These are phyloP conservation scores for Triplophysa yarkandensis DNA, from an alignment of 2,797 vertebrate genomes.

Conservation along the genomic window DNA sequence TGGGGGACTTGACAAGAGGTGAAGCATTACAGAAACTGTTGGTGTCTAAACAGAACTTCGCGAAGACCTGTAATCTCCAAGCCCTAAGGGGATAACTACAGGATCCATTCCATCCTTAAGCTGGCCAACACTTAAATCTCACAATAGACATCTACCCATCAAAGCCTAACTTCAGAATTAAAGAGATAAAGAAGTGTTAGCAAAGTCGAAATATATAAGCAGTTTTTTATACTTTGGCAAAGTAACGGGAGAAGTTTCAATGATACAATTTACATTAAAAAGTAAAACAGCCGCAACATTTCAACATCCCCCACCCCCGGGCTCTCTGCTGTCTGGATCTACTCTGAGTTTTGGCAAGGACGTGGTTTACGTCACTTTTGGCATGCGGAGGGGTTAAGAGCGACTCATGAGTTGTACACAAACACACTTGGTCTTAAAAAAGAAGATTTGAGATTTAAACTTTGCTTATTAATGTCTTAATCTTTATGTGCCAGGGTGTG, in stretches of 20 bases:
- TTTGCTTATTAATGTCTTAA: neutral
- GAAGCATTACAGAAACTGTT: conserved; percentile 39
- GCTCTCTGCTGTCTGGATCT: conserved; percentile 49
- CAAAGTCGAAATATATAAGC: neutral
- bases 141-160: conserved; percentile 27
- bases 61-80: conserved; percentile 60
- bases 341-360: conserved; percentile 46
- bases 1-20: conserved; percentile 21
- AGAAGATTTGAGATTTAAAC: conserved; percentile 3
- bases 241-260: neutral
- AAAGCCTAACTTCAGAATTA: conserved; percentile 2
- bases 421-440: conserved; percentile 17
- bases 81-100: conserved; percentile 24
- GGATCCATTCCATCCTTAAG: conserved; percentile 35
- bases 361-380: conserved; percentile 53
- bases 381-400: conserved; percentile 41
- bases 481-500: neutral
- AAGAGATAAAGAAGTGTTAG: neutral
- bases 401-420: conserved; percentile 22
- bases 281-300: conserved; percentile 38
- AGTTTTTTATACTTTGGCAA: conserved; percentile 3
- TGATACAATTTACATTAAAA: conserved; percentile 19
- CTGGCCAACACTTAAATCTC: conserved; percentile 50
- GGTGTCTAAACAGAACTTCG: conserved; percentile 49
- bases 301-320: conserved; percentile 22